Evolutionary conservation across 2,113 vertebrate genomes (phyloP).

Genomic region (Caloenas nicobarica): DNA sequence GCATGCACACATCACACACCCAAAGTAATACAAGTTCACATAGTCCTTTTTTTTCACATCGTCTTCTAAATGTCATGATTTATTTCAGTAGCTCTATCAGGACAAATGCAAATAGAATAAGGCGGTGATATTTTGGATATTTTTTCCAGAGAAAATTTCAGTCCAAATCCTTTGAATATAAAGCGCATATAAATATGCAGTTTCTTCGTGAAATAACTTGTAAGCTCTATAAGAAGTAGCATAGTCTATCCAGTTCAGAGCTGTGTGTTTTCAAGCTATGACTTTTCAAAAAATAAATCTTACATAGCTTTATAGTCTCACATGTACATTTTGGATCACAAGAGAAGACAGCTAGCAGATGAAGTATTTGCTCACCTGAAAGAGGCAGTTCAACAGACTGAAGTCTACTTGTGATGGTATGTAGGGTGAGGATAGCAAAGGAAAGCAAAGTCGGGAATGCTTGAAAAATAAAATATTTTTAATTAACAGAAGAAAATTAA

Average conservation of each 20-base stretch:
- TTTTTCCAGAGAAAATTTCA: not conserved
- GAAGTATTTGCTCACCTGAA: constrained; percentile 77
- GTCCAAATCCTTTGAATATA: not conserved
- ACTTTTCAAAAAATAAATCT: not conserved
- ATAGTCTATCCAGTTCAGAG: not conserved
- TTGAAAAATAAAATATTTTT: constrained; percentile 80
- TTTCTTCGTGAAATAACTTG: not conserved
- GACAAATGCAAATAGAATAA: not conserved
- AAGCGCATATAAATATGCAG: not conserved
- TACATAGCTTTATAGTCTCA: constrained; percentile 37
- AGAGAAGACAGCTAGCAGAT: constrained; percentile 65
- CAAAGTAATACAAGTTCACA: not conserved
- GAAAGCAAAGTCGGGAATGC: constrained; percentile 76
- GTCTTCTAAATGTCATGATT: not conserved
- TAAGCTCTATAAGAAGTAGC: not conserved
- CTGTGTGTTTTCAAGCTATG: not conserved
- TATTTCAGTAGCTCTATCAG: not conserved
- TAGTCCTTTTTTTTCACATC: not conserved
- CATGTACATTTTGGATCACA: constrained; percentile 58
- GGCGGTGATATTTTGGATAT: not conserved
- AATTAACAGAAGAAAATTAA: constrained; percentile 71
- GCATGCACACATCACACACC: not conserved
- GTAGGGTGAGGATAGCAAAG: constrained; percentile 78
- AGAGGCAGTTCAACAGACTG: constrained; percentile 74
- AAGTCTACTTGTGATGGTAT: constrained; percentile 77